phyloP scores from a whole-genome alignment of 2,888 invertebrate genomes.

The Alcis repandata region DNA sequence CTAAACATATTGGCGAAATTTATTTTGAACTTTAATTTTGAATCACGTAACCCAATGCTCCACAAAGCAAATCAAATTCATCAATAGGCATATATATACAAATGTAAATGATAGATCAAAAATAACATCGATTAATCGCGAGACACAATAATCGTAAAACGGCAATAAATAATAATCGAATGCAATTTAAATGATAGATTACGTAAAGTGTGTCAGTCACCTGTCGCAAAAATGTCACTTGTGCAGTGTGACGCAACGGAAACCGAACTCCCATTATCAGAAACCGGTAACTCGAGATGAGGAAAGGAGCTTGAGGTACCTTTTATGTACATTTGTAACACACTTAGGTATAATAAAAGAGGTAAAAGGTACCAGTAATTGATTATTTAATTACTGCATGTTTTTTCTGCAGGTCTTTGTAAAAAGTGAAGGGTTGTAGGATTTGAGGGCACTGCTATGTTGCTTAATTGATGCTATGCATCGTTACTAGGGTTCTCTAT shows the following conservation, averaged over 20 bases:
- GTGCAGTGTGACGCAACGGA: slow-evolving; percentile 46
- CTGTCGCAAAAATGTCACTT: slow-evolving; percentile 51
- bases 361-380: too few species aligned
- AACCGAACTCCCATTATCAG: slow-evolving; percentile 27
- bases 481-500: too few species aligned
- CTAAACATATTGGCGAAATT: neutral
- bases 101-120: slow-evolving; percentile 16
- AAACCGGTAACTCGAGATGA: slow-evolving; percentile 19
- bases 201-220: slow-evolving; percentile 63
- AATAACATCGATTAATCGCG: slow-evolving; percentile 28
- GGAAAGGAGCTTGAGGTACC: slow-evolving; percentile 8
- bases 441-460: too few species aligned
- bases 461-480: too few species aligned
- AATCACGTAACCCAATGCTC: slow-evolving; percentile 32
- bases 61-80: slow-evolving; percentile 17
- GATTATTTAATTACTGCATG: too few species aligned
- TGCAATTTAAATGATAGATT: slow-evolving; percentile 57
- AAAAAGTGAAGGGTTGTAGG: too few species aligned
- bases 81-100: slow-evolving; percentile 16
- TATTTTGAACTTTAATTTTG: neutral
- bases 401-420: too few species aligned
- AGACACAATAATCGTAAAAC: slow-evolving; percentile 51
- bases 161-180: slow-evolving; percentile 36
- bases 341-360: neutral
- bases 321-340: neutral